phyloP scores from a whole-genome alignment of 2,888 invertebrate genomes.

The Salticus scenicus region DNA sequence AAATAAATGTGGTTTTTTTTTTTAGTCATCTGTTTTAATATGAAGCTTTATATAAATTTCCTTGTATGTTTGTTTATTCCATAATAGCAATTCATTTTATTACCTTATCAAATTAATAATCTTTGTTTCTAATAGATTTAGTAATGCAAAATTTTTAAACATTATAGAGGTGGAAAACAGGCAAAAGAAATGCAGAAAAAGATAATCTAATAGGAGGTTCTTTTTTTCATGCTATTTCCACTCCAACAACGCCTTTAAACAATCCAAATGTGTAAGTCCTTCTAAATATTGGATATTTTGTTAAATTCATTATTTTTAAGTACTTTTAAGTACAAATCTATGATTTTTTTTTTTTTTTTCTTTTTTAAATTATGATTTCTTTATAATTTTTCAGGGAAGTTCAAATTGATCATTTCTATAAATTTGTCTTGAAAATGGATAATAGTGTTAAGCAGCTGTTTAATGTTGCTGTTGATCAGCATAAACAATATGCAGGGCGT shows the following conservation, averaged over 20 bases:
- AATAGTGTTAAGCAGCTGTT: slow-evolving; percentile 89
- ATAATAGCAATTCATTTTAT: too few relatives aligned
- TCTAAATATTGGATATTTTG: not conserved
- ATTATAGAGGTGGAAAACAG: slow-evolving; percentile 88
- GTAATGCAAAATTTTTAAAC: too few relatives aligned
- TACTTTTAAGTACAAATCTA: too few relatives aligned
- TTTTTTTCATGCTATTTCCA: slow-evolving; percentile 91
- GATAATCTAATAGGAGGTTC: slow-evolving; percentile 92
- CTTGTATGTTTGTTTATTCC: too few relatives aligned
- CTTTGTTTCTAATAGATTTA: too few relatives aligned
- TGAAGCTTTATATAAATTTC: too few relatives aligned
- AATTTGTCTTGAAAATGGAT: slow-evolving; percentile 90
- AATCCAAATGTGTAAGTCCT: slow-evolving; percentile 77
- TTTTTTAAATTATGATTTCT: too few relatives aligned
- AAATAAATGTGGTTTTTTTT: too few relatives aligned
- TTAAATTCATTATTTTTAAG: too few relatives aligned
- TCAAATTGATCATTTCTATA: slow-evolving; percentile 87
- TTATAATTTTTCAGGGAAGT: slow-evolving; percentile 80
- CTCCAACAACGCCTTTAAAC: slow-evolving; percentile 85
- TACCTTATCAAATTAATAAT: too few relatives aligned
- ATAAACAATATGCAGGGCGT: slow-evolving; percentile 88
- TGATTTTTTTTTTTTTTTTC: too few relatives aligned
- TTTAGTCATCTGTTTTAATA: too few relatives aligned
- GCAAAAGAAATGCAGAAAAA: slow-evolving; percentile 95
- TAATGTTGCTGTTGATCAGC: slow-evolving; percentile 87